Evolutionary conservation across 2,888 invertebrate species (phyloP).

Genomic region (Pandemis cinnamomeana): DNA sequence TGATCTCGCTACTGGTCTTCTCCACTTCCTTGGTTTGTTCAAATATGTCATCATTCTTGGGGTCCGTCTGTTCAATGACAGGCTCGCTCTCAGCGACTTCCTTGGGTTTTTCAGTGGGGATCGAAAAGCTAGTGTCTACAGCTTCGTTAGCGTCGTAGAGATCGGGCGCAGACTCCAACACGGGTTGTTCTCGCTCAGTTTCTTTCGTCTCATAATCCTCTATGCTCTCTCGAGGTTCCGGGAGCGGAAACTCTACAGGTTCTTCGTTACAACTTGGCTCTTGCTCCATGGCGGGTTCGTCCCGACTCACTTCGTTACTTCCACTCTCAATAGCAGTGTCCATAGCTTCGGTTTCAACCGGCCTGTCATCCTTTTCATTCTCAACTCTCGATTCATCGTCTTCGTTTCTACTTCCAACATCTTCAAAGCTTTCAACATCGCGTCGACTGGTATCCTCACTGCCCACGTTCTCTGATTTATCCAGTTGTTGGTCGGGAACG

Average conservation of each 20-base stretch:
- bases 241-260: not conserved
- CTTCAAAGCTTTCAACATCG: not conserved
- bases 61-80: slow-evolving; percentile 17
- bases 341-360: slow-evolving; percentile 10
- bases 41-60: slow-evolving; percentile 61
- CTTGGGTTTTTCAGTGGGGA: slow-evolving; percentile 23
- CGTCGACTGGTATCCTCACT: slow-evolving; percentile 10
- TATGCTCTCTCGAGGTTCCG: not conserved
- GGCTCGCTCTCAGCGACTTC: slow-evolving; percentile 30
- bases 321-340: slow-evolving; percentile 12
- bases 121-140: slow-evolving; percentile 68
- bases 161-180: slow-evolving; percentile 42
- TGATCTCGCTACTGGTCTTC: slow-evolving; percentile 47
- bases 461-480: slow-evolving; percentile 12
- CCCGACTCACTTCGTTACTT: slow-evolving; percentile 5
- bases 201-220: slow-evolving; percentile 23
- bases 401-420: not conserved
- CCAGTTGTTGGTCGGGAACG: not conserved
- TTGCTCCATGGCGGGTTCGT: slow-evolving; percentile 11
- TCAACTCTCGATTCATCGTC: not conserved
- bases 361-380: slow-evolving; percentile 2
- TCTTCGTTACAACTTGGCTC: not conserved
- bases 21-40: slow-evolving; percentile 47
- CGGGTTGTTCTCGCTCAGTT: slow-evolving; percentile 26
- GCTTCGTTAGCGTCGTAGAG: slow-evolving; percentile 66